Percentiles rank a stretch among this genome's conserved stretches.
phyloP scores from a whole-genome alignment of 2,113 vertebrate species.

The Nettapus auritus region DNA sequence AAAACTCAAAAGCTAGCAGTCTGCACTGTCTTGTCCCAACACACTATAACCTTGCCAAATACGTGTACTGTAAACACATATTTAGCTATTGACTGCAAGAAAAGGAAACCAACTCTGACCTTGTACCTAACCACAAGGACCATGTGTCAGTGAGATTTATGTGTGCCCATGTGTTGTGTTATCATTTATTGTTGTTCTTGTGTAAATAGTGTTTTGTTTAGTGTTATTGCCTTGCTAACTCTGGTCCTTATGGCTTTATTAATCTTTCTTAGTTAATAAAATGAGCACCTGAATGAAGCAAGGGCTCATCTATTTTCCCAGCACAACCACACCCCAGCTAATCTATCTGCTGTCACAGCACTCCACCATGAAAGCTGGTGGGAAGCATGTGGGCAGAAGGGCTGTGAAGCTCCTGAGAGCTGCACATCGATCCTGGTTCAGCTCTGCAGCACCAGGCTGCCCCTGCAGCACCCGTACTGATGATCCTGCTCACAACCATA shows the following conservation, averaged over 20 bases:
- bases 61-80: background rate
- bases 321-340: background rate
- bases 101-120: background rate
- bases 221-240: background rate
- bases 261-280: background rate
- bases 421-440: background rate
- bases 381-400: background rate
- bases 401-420: background rate
- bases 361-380: background rate
- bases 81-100: background rate
- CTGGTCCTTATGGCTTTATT: background rate
- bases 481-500: background rate
- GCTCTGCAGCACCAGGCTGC: background rate
- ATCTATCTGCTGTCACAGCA: background rate
- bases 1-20: background rate
- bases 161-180: background rate
- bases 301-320: background rate
- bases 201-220: background rate
- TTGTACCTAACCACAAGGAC: accelerated
- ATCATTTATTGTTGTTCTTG: background rate
- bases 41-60: background rate
- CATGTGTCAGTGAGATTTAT: background rate
- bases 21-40: background rate
- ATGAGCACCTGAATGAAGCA: background rate
- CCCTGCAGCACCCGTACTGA: accelerated